Conservation (phyloP, 2,797 vertebrate genomes). For the Crenichthys baileyi region DNA sequence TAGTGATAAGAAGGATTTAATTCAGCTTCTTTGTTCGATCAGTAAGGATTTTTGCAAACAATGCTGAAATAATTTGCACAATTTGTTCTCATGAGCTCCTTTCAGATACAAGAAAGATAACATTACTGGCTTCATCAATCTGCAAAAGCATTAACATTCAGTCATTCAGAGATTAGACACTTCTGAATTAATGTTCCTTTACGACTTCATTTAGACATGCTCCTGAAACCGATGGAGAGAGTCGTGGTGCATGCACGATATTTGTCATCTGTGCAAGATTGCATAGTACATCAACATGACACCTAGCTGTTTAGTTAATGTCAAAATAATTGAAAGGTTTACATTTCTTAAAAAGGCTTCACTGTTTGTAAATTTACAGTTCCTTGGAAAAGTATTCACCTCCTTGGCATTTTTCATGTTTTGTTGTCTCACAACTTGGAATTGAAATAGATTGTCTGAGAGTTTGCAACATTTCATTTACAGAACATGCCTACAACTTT, state of each 20-base stretch:
- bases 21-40: background rate
- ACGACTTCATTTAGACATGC: background rate
- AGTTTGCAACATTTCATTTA: too few species aligned
- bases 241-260: background rate
- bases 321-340: background rate
- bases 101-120: background rate
- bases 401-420: too few species aligned
- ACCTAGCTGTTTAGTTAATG: background rate
- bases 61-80: slow-evolving; percentile 1
- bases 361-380: background rate
- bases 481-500: too few species aligned
- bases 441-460: too few species aligned
- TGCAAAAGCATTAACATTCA: background rate
- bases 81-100: background rate
- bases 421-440: too few species aligned
- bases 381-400: too few species aligned
- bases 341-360: background rate
- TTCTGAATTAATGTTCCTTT: slow-evolving; percentile 6
- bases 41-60: background rate
- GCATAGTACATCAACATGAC: background rate
- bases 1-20: background rate
- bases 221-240: background rate
- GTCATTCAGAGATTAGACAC: background rate
- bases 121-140: slow-evolving; percentile 1
- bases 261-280: slow-evolving; percentile 7